Conservation (phyloP, 2,888 invertebrate genomes). For the Arge pagana region DNA sequence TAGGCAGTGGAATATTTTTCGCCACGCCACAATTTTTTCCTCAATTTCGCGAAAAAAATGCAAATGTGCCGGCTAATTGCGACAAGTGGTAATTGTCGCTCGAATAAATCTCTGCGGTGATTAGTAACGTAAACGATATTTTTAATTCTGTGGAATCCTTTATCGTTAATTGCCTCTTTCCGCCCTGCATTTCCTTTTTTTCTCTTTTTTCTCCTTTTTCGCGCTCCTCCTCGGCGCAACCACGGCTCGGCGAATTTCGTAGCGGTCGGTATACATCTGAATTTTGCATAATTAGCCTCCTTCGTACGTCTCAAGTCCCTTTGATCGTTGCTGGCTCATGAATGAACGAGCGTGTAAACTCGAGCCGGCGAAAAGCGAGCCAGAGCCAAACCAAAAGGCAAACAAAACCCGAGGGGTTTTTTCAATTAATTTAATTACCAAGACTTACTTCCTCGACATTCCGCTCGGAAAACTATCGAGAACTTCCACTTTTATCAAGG, state of each 20-base stretch:
- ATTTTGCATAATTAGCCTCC: constrained; percentile 24
- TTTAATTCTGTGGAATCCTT: neutral
- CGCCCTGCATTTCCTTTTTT: neutral
- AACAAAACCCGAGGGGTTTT: constrained; percentile 4
- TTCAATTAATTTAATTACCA: constrained; percentile 19
- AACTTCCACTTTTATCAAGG: too few species aligned
- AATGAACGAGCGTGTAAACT: constrained; percentile 23
- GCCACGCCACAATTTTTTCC: too few species aligned
- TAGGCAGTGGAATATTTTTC: too few species aligned
- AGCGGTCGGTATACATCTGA: constrained; percentile 15
- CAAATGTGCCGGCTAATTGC: too few species aligned
- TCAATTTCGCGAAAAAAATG: too few species aligned
- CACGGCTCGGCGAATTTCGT: constrained; percentile 6
- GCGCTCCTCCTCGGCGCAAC: neutral
- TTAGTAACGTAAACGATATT: constrained; percentile 18
- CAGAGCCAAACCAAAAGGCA: neutral
- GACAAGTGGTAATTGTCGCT: too few species aligned
- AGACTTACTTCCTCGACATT: neutral
- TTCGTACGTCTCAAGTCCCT: constrained; percentile 7
- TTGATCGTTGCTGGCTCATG: constrained; percentile 21
- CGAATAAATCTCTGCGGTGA: too few species aligned
- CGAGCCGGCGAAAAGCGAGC: neutral
- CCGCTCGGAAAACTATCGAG: too few species aligned
- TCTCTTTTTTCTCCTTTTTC: neutral
- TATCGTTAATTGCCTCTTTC: neutral